phyloP scores from a whole-genome alignment of 2,797 vertebrate species.

The Monodelphis domestica region DNA sequence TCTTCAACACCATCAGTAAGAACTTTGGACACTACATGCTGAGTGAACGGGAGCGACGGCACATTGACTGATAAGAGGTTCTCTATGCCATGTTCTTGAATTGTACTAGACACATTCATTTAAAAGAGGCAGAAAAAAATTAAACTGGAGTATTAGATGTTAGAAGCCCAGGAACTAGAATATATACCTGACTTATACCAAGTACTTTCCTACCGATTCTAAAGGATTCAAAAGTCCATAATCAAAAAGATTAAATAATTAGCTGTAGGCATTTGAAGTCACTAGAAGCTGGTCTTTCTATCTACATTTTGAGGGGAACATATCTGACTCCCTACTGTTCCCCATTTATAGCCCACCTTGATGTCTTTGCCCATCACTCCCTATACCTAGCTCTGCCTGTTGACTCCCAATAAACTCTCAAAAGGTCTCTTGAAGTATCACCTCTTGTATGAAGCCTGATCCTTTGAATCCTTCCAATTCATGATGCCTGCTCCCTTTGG shows the following conservation, averaged over 20 bases:
- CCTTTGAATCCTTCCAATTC: neutral
- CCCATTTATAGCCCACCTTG: too few relatives aligned
- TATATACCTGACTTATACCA: constrained; percentile 1
- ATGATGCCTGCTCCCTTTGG: neutral
- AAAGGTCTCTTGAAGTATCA: neutral
- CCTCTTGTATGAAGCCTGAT: neutral
- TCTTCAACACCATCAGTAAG: constrained; percentile 70
- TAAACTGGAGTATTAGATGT: neutral
- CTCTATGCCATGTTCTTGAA: constrained; percentile 83
- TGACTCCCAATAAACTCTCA: neutral
- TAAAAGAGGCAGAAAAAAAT: constrained; percentile 22
- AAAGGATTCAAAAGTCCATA: constrained; percentile 40
- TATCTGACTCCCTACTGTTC: neutral
- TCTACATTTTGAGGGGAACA: neutral
- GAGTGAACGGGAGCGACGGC: neutral
- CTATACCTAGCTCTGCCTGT: neutral
- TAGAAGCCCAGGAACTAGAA: constrained; percentile 6
- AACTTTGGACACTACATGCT: neutral
- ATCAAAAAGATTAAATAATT: constrained; percentile 39
- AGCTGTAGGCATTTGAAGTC: constrained; percentile 14
- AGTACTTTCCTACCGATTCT: constrained; percentile 34
- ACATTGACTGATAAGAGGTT: constrained; percentile 20
- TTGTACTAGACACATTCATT: constrained; percentile 82
- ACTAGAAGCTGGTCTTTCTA: neutral
- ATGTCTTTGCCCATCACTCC: neutral